A percentile compares a stretch with the other conserved stretches of the same genome.
These are phyloP conservation scores for Pitta sordida DNA, from an alignment of 2,113 vertebrate species.

Conservation along the genomic window DNA sequence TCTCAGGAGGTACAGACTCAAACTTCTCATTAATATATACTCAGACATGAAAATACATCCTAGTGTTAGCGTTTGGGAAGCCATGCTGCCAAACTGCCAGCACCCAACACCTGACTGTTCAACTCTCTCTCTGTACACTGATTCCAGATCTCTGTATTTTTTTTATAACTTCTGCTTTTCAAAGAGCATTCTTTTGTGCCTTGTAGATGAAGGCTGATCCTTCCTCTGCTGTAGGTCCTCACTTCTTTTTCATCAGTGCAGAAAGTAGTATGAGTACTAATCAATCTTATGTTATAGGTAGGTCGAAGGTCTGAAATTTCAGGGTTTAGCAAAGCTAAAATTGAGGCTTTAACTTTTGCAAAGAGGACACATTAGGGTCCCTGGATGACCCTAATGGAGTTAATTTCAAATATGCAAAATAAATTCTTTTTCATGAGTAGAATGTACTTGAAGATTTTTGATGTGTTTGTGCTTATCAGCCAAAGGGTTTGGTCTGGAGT, in stretches of 20 bases:
- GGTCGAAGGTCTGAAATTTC: slow-evolving; percentile 1
- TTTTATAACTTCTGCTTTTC: not conserved
- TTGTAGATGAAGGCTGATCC: not conserved
- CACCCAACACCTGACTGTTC: not conserved
- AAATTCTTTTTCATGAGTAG: not conserved
- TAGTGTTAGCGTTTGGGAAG: not conserved
- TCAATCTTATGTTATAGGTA: not conserved
- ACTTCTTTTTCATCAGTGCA: not conserved
- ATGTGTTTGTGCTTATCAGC: not conserved
- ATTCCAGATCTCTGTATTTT: not conserved
- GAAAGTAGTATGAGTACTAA: not conserved
- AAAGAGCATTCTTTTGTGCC: not conserved
- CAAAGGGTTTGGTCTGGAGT: not conserved
- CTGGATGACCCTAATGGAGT: not conserved
- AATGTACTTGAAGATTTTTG: not conserved
- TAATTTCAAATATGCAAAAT: not conserved
- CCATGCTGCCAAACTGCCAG: not conserved
- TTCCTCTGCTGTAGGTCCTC: not conserved
- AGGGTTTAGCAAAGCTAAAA: not conserved
- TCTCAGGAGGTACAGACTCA: not conserved
- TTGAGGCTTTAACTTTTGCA: not conserved
- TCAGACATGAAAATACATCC: not conserved
- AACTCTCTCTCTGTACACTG: not conserved
- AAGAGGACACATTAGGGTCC: not conserved
- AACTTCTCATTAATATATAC: not conserved